These are phyloP conservation scores for Oryzias curvinotus DNA, from an alignment of 2,113 vertebrate genomes.

Conservation along the genomic window DNA sequence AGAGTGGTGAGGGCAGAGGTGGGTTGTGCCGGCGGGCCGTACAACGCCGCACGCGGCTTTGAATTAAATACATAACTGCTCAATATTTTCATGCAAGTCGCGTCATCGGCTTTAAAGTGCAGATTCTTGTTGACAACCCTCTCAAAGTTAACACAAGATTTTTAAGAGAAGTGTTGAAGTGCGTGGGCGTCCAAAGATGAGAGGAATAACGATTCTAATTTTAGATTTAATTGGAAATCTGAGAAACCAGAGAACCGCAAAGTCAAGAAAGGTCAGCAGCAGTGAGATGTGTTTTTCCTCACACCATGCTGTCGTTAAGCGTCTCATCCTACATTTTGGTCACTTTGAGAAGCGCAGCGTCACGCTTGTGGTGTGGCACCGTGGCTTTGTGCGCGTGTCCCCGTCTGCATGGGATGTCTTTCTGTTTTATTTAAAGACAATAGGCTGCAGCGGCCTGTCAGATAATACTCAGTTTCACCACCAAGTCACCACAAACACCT, in stretches of 20 bases:
- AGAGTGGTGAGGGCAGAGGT: too few relatives aligned
- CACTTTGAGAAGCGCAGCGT: constrained; percentile 65
- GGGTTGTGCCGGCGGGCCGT: too few relatives aligned
- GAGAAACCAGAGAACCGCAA: not conserved
- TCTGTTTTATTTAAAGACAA: constrained; percentile 51
- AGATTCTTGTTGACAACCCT: too few relatives aligned
- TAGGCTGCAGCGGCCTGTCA: constrained; percentile 47
- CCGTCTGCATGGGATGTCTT: constrained; percentile 35
- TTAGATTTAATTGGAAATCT: not conserved
- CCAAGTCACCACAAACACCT: constrained; percentile 41
- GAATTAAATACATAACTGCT: too few relatives aligned
- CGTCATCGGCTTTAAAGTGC: too few relatives aligned
- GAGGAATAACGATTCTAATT: not conserved
- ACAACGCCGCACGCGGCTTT: too few relatives aligned
- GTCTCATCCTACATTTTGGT: constrained; percentile 58
- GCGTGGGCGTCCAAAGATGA: too few relatives aligned
- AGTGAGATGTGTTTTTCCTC: not conserved
- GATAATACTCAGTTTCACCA: constrained; percentile 53
- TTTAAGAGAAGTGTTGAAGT: too few relatives aligned
- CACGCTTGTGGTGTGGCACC: constrained; percentile 50
- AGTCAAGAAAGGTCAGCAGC: not conserved
- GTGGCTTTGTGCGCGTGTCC: constrained; percentile 28
- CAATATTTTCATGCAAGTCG: too few relatives aligned
- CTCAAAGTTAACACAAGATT: too few relatives aligned
- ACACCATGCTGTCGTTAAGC: constrained; percentile 53